A percentile compares a stretch with the other conserved stretches of the same genome.
Evolutionary conservation across 2,797 vertebrate species (phyloP).

Genomic region (Spatula versicolor): DNA sequence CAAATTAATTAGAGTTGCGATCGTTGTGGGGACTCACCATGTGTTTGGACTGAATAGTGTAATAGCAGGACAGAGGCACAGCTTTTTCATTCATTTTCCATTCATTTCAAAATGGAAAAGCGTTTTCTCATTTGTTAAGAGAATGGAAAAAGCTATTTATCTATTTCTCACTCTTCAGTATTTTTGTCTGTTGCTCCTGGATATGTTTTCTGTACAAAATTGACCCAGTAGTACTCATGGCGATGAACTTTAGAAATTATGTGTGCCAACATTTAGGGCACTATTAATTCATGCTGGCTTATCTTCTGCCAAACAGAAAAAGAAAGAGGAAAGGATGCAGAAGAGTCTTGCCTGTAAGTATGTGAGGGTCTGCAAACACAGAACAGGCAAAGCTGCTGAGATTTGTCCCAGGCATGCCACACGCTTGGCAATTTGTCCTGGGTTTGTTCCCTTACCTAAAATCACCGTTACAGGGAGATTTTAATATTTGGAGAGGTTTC

Average conservation of each 20-base stretch:
- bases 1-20: background rate
- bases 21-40: background rate
- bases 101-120: background rate
- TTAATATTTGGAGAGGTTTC: background rate
- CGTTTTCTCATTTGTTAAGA: background rate
- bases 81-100: no score
- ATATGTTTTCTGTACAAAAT: background rate
- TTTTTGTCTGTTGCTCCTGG: background rate
- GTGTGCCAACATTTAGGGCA: background rate
- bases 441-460: background rate
- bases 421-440: background rate
- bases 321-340: background rate
- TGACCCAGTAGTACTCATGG: background rate
- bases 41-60: background rate
- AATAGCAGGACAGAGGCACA: background rate
- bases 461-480: background rate
- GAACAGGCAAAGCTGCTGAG: background rate
- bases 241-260: background rate
- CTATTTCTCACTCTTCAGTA: background rate
- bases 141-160: background rate
- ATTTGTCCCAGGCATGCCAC: background rate
- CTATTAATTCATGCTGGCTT: background rate
- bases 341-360: background rate
- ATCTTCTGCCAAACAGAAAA: background rate
- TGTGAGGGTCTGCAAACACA: background rate